Conservation (phyloP, 2,797 vertebrate species). For the Rhynchonycteris naso region DNA sequence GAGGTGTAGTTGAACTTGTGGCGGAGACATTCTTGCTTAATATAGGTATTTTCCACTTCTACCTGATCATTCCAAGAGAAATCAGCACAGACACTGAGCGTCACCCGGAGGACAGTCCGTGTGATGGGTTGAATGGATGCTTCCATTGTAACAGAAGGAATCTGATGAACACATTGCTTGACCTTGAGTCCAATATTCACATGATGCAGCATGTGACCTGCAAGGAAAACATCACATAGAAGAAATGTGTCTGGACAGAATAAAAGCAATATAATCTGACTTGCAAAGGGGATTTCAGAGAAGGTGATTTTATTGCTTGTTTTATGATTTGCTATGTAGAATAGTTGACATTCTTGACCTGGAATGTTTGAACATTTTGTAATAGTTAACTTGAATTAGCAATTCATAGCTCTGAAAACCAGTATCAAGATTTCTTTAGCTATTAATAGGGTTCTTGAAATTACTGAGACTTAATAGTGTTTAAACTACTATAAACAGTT, state of each 20-base stretch:
- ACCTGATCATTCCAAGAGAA: constrained; percentile 99
- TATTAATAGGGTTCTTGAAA: constrained; percentile 82
- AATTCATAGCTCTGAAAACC: constrained; percentile 82
- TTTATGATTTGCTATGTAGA: constrained; percentile 83
- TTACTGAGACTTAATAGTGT: constrained; percentile 74
- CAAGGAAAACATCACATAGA: constrained; percentile 82
- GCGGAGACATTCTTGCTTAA: neutral
- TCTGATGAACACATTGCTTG: constrained; percentile 97
- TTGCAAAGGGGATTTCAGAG: constrained; percentile 84
- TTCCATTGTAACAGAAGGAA: constrained; percentile 95
- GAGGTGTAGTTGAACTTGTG: neutral
- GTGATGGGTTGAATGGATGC: constrained; percentile 98
- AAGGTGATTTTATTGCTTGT: constrained; percentile 80
- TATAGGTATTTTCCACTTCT: constrained; percentile 71
- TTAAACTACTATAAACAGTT: constrained; percentile 68
- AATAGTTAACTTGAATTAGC: constrained; percentile 88
- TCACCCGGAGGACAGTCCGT: constrained; percentile 95
- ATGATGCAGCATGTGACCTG: constrained; percentile 99
- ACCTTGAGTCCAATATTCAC: constrained; percentile 96
- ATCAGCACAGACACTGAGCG: constrained; percentile 92
- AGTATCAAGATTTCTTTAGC: constrained; percentile 72
- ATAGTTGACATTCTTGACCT: constrained; percentile 86
- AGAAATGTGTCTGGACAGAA: constrained; percentile 80
- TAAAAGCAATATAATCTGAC: constrained; percentile 80
- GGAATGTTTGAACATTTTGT: constrained; percentile 86